Evolutionary conservation across 2,113 vertebrate species (phyloP).

Genomic region (Pongo pygmaeus): DNA sequence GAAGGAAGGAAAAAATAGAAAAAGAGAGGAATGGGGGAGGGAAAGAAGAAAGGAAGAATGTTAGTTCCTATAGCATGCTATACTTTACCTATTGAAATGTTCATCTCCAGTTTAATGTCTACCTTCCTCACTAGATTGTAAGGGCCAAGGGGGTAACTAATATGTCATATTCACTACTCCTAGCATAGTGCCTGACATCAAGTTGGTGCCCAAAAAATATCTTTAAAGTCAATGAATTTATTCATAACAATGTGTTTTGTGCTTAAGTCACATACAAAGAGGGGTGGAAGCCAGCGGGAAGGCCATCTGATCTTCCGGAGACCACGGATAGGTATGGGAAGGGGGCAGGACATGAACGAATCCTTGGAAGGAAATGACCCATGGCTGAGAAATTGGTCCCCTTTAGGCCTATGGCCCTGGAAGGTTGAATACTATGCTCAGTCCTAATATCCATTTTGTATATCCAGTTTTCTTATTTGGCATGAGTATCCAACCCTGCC

Average conservation of each 20-base stretch:
- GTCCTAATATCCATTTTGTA: background rate
- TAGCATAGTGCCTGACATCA: background rate
- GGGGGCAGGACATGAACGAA: fast-evolving
- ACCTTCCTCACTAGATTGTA: background rate
- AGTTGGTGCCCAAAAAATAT: background rate
- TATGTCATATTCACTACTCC: background rate
- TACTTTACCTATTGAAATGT: background rate
- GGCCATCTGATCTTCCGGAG: background rate
- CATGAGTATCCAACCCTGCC: background rate
- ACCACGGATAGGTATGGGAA: no score
- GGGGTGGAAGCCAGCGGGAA: background rate
- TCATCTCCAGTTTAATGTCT: background rate
- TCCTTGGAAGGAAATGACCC: background rate
- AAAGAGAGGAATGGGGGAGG: background rate
- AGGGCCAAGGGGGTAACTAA: background rate
- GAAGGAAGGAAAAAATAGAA: background rate
- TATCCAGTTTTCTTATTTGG: background rate
- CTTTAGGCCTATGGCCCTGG: background rate
- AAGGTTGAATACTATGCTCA: background rate
- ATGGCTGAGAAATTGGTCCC: background rate
- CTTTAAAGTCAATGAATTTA: background rate
- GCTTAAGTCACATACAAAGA: background rate
- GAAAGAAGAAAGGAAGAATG: background rate
- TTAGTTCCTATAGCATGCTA: background rate
- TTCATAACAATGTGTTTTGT: background rate